Conservation (phyloP, 2,797 vertebrate genomes). For the Crypturellus tataupa region DNA sequence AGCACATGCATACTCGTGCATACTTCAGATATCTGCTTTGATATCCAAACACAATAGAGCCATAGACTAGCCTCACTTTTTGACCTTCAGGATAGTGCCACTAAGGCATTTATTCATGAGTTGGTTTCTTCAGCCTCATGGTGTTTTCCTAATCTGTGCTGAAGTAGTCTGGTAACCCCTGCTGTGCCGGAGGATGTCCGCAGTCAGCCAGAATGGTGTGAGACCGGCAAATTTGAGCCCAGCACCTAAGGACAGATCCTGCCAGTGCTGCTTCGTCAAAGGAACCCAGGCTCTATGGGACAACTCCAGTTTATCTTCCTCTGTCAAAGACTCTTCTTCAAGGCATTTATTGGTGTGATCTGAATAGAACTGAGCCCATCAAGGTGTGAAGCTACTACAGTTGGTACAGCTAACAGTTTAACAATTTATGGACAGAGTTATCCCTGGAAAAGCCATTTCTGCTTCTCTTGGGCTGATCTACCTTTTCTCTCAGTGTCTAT, state of each 20-base stretch:
- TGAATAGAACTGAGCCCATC: neutral
- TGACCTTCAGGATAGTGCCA: slow-evolving; percentile 30
- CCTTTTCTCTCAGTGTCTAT: neutral
- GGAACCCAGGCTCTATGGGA: neutral
- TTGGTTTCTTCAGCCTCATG: slow-evolving; percentile 7
- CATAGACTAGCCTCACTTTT: slow-evolving; percentile 25
- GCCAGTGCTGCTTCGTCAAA: neutral
- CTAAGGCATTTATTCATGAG: neutral
- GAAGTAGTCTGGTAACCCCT: neutral
- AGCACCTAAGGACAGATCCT: neutral
- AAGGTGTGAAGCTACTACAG: neutral
- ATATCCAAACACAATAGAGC: slow-evolving; percentile 35
- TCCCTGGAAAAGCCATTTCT: neutral
- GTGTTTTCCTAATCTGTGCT: slow-evolving; percentile 2
- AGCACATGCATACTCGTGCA: slow-evolving; percentile 2
- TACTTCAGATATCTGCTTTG: slow-evolving; percentile 58
- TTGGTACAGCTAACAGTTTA: neutral
- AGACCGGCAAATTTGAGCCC: neutral
- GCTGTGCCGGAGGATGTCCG: neutral
- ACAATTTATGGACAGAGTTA: neutral
- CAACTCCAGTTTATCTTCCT: neutral
- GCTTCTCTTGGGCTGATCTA: neutral
- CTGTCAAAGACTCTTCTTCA: neutral
- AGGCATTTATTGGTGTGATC: neutral
- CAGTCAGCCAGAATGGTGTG: rapidly evolving